A percentile compares a stretch with the other conserved stretches of the same genome.
Conservation (phyloP, 1,140 invertebrate species). For the Probaryconus sp. region DNA sequence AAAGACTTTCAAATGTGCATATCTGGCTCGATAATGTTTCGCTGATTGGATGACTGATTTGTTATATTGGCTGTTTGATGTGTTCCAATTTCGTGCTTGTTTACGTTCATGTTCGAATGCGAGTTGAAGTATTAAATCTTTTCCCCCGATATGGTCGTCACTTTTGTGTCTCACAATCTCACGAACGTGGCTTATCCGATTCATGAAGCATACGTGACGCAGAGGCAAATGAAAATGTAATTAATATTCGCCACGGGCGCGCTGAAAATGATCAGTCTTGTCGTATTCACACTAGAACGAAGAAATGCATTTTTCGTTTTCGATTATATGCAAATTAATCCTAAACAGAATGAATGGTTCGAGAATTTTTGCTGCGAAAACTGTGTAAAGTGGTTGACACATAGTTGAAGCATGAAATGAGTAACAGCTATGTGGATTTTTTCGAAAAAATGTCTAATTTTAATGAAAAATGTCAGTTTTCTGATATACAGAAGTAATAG, state of each 20-base stretch:
- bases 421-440: no score
- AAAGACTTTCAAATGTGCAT: slow-evolving; percentile 18
- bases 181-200: slow-evolving; percentile 43
- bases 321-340: slow-evolving; percentile 35
- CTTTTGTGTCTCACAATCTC: slow-evolving; percentile 25
- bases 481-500: no score
- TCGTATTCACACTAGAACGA: not conserved
- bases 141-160: slow-evolving; percentile 2
- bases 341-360: slow-evolving; percentile 8
- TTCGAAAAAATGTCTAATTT: no score
- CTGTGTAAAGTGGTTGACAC: no score
- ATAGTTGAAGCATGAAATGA: no score
- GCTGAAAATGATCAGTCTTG: slow-evolving; percentile 23
- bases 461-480: no score
- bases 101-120: slow-evolving; percentile 17
- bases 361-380: no score
- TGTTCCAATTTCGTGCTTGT: slow-evolving; percentile 46
- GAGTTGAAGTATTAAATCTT: slow-evolving; percentile 14
- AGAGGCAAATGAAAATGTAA: slow-evolving; percentile 33
- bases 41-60: slow-evolving; percentile 44
- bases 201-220: slow-evolving; percentile 27
- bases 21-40: slow-evolving; percentile 24
- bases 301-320: not conserved
- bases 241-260: slow-evolving; percentile 19
- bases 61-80: slow-evolving; percentile 50